Percentiles rank a stretch among this genome's conserved stretches.
Evolutionary conservation across 2,888 invertebrate genomes (phyloP).

Genomic region (Phania funesta): DNA sequence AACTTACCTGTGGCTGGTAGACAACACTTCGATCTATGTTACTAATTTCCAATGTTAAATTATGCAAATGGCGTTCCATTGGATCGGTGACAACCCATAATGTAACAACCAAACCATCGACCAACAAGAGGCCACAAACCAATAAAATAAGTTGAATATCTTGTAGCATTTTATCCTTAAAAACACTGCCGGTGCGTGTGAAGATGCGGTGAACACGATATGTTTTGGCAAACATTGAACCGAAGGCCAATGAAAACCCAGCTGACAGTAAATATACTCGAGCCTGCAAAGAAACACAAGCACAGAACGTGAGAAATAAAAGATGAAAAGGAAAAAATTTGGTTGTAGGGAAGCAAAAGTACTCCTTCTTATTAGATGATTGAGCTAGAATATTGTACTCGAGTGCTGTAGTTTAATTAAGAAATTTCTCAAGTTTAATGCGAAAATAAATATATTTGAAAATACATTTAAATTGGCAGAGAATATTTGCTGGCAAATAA

Average conservation of each 20-base stretch:
- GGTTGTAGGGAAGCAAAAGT: background rate
- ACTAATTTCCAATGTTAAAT: constrained; percentile 90
- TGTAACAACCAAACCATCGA: constrained; percentile 91
- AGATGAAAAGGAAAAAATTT: background rate
- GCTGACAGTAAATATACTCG: constrained; percentile 93
- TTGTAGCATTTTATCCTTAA: constrained; percentile 93
- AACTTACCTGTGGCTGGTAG: constrained; percentile 90
- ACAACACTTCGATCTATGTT: constrained; percentile 89
- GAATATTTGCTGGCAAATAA: too few species aligned
- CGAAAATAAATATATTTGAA: too few species aligned
- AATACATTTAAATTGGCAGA: too few species aligned
- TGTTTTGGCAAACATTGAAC: constrained; percentile 97
- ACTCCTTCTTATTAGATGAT: background rate
- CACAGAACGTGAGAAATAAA: background rate
- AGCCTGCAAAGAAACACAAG: constrained; percentile 82
- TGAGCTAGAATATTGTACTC: background rate
- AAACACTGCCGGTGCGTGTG: constrained; percentile 90
- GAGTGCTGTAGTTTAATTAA: too few species aligned
- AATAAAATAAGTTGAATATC: constrained; percentile 93
- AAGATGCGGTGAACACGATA: constrained; percentile 95
- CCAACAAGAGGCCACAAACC: constrained; percentile 89
- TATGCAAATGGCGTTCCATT: constrained; percentile 90
- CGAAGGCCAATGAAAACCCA: constrained; percentile 94
- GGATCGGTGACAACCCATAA: constrained; percentile 93
- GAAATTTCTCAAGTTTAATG: too few species aligned